Base-by-base conservation (phyloP, 2,113 vertebrate genomes). In the Leptobrachium ailaonicum region DNA sequence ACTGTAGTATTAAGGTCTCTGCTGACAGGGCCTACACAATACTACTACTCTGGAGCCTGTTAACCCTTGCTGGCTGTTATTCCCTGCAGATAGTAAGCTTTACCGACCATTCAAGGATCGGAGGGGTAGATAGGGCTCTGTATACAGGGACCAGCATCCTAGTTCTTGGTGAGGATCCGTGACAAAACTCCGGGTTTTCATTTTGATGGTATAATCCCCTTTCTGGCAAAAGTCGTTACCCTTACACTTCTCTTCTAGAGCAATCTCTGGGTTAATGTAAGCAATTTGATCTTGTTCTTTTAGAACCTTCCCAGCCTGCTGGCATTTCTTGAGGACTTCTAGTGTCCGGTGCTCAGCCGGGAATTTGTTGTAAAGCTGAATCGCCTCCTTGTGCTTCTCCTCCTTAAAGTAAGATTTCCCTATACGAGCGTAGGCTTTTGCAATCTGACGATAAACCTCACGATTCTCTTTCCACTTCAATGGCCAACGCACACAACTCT, bases 191-290 rank as follows among this genome's bases (percentile, higher is more conserved):
- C 0, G 96, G 96, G 80, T 82, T 96, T 87, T 98, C 95, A 0
- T 95, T 95, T 2, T 95, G 90, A 78, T 88, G 91, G 66, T 95
- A 87, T n/a, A n/a, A n/a, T n/a, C n/a, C n/a, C 96, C 96, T 91
- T 95, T 95, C 88, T 97, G 96, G 83, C 98, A 98, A 83, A 91
- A 94, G 2, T 97, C 95, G 0, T 98, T 98, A 84, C 96, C 96
- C 82, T 92, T 95, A 89, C 83, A 98, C 88, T 97, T 98, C 83
- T 96, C 96, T 80, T 98, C 95, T 83, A 98, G 81, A 1, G 97
- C 96, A 78, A 97, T 71, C 1, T 96, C 92, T 0, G 96, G 96
- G 86, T 98, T 94, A 42, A 98, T 95, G 78, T 98, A 98, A 0
- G 96, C 96, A 75, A 92, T 71, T 45, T 95, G 93, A 75, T 97